Evolutionary conservation across 2,888 invertebrate genomes (phyloP), one percentile per base, ranked within the genome.

Genomic region (Pyrrhosoma nymphula): DNA sequence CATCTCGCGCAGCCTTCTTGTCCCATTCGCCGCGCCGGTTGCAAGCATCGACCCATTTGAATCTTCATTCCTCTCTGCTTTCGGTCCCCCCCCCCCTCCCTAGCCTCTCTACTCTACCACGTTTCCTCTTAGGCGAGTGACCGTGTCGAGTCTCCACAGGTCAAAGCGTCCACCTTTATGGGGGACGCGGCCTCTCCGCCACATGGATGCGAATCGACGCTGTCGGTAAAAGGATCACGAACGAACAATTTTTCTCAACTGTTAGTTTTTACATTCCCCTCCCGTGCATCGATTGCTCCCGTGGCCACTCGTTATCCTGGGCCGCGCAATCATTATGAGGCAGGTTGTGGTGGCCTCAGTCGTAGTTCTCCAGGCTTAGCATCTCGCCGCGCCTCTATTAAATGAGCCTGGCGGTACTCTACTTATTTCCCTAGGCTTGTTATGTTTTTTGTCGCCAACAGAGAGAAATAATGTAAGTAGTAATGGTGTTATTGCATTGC

Each of bases 31-130:
- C 82, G 82, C 26, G 35, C 82, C 26, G 35, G 35, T 16, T 20
- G 82, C 82, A 35, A 8, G 82, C 82, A 82, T 82, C 82, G 82
- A 82, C 82, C 82, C 82, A 82, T 82, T 82, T 82, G 82, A 69
- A 12, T 69, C 56, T 56, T 56, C 56, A n/a, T 30, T 47, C 56
- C 56, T 30, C 90, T 30, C 30, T 18, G 14, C 26, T 20, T 56
- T 60, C n/a, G n/a, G n/a, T n/a, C n/a, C n/a, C n/a, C 35, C 91
- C 16, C 60, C 14, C 35, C 23, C 39, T 35, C 30, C 30, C 30
- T 30, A 60, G 20, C 69, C 6, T 14, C n/a, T 82, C 26, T 14
- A 20, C 26, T 69, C 23, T 14, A 12, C 60, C 16, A 60, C 69
- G 1, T 69, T 35, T 35, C 16, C 82, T 35, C 82, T 35, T 82